A percentile compares a stretch with the other conserved stretches of the same genome.
Evolutionary conservation across 53 echinoderm and acorn worm species (phyloP).

Genomic region (Apostichopus leukothele): DNA sequence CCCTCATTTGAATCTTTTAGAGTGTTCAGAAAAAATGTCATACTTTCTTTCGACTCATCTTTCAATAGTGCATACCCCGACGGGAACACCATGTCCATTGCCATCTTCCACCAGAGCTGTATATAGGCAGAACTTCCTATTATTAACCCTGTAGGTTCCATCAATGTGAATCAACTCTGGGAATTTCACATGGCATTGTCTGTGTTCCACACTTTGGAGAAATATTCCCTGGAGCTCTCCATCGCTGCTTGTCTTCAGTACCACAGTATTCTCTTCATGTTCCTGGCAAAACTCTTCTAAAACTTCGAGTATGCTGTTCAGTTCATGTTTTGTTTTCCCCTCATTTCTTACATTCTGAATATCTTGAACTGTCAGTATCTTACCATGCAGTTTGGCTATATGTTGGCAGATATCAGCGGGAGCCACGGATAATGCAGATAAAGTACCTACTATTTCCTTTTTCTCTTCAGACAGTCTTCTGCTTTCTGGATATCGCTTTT

Average conservation of each 20-base stretch:
- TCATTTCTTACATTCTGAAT: neutral
- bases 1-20: neutral
- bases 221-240: slow-evolving; percentile 4
- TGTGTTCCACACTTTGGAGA: neutral
- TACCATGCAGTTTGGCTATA: neutral
- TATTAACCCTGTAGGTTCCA: slow-evolving; percentile 38
- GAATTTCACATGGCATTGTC: neutral
- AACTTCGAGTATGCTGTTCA: neutral
- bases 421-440: neutral
- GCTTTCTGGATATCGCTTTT: neutral
- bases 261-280: slow-evolving; percentile 19
- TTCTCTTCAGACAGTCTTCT: neutral
- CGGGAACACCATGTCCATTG: neutral
- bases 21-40: neutral
- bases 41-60: slow-evolving; percentile 19
- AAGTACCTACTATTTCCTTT: neutral
- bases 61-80: slow-evolving; percentile 14
- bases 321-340: neutral
- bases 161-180: slow-evolving; percentile 22
- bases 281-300: slow-evolving; percentile 19
- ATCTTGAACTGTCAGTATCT: slow-evolving; percentile 16
- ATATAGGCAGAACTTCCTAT: neutral
- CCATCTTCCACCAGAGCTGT: slow-evolving; percentile 33
- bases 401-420: slow-evolving; percentile 10
- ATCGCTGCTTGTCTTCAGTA: neutral